Evolutionary conservation across 2,888 invertebrate species (phyloP).

Genomic region (Thyatira batis): DNA sequence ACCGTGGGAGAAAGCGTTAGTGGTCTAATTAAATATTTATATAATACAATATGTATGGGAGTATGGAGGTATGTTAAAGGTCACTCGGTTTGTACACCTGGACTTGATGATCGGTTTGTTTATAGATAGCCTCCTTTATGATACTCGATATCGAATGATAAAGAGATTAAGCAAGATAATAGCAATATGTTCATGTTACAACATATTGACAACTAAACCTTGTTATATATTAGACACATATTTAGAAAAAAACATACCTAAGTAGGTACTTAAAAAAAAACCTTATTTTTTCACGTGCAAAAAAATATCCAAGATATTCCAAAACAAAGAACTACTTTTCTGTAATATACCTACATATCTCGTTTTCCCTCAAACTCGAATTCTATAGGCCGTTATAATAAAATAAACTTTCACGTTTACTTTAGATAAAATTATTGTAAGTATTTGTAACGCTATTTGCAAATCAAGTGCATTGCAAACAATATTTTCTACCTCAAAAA

Average conservation of each 20-base stretch:
- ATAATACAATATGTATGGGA: conserved; percentile 48
- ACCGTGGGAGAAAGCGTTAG: conserved; percentile 71
- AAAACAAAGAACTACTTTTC: too few relatives aligned
- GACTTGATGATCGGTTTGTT: conserved; percentile 27
- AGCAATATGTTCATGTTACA: too few relatives aligned
- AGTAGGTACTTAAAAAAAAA: too few relatives aligned
- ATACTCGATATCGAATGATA: neutral
- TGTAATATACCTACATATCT: too few relatives aligned
- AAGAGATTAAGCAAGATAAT: too few relatives aligned
- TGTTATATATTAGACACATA: too few relatives aligned
- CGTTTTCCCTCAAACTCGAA: too few relatives aligned
- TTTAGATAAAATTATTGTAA: conserved; percentile 15
- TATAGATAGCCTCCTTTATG: neutral
- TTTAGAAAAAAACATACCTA: too few relatives aligned
- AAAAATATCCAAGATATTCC: too few relatives aligned
- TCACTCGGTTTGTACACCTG: conserved; percentile 58
- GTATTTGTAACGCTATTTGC: conserved; percentile 4
- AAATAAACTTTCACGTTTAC: conserved; percentile 2
- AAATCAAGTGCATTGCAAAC: conserved; percentile 35
- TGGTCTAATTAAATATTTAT: conserved; percentile 74
- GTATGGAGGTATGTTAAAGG: conserved; percentile 65
- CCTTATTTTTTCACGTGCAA: too few relatives aligned
- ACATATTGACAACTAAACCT: too few relatives aligned
- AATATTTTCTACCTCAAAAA: conserved; percentile 30
- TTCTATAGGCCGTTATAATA: too few relatives aligned